Evolutionary conservation across 2,888 invertebrate genomes (phyloP), one percentile per base, ranked within the genome.

Genomic region (Philopedon plagiatum): DNA sequence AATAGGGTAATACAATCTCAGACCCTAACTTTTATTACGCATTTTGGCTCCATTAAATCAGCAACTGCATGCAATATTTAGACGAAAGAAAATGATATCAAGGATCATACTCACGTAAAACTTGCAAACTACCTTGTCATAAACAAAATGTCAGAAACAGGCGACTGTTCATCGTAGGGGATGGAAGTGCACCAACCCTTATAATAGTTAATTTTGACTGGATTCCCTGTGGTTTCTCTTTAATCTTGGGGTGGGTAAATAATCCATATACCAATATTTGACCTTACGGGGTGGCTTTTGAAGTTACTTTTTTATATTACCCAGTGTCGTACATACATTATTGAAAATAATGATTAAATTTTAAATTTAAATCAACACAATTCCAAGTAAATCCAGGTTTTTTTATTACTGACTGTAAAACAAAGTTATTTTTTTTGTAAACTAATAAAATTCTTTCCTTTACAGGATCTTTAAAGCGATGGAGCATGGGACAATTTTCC

Each of bases 181-280:
- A 39, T 60, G 39, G 63, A 26, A 37, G 41, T 65, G 57, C 34
- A 65, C 26, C 65, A 46, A 32, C 65, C 57, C 57, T 65, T 65
- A 73, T 74, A 75, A 75, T 75, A 73, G 75, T 76, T 77, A 76
- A 77, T 75, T 75, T 75, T 65, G 71, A 63, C 72, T 75, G 62
- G 74, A 75, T 74, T 75, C 72, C 66, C 67, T 64, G 61, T 60
- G 71, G 72, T 75, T 74, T 58, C 69, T 69, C 61, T 69, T 68
- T 67, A 65, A 57, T 65, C 41, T 65, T 57, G 37, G 54, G 54
- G 21, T 60, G 60, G 41, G 19, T 41, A 41, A 60, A 60, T 60
- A 60, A 60, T 54, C 51, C 29, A 54, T 29, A 54, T 18, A 54
- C 15, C 5, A 54, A 15, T 54, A 54, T 54, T 54, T 54, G 29